Conservation (phyloP, 23 tunicate species). For the Trididemnum nubilum region DNA sequence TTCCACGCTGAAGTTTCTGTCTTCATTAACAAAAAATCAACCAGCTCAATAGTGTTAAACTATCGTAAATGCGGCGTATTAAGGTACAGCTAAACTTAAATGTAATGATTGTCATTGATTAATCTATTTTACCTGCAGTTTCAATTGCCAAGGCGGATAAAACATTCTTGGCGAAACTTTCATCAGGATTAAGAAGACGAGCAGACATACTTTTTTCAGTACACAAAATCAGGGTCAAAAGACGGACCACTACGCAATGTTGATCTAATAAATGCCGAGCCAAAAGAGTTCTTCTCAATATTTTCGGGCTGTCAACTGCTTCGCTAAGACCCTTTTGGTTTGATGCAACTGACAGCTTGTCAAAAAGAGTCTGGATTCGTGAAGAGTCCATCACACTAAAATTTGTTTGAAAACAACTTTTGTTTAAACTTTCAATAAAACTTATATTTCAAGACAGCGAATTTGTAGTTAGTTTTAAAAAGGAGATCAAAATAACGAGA, state of each 20-base stretch:
- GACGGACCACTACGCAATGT: slow-evolving; percentile 10
- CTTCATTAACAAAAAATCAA: too few species aligned
- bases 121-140: slow-evolving; percentile 15
- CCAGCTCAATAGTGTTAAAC: too few species aligned
- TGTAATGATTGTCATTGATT: too few species aligned
- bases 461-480: too few species aligned
- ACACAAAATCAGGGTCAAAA: background rate
- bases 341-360: slow-evolving; percentile 25
- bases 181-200: slow-evolving; percentile 7
- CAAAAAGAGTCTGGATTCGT: slow-evolving; percentile 37
- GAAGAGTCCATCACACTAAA: slow-evolving; percentile 36
- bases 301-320: slow-evolving; percentile 12
- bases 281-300: slow-evolving; percentile 3
- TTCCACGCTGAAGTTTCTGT: too few species aligned
- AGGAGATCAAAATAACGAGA: too few species aligned
- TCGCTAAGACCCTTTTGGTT: background rate
- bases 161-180: slow-evolving; percentile 17
- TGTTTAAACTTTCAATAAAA: too few species aligned
- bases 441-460: too few species aligned
- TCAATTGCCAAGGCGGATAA: slow-evolving; percentile 9
- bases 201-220: slow-evolving; percentile 20
- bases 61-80: too few species aligned
- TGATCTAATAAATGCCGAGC: slow-evolving; percentile 29
- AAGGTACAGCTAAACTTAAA: too few species aligned
- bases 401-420: background rate